Base-by-base conservation (phyloP, 2,888 invertebrate genomes). In the Phorcus lineatus region DNA sequence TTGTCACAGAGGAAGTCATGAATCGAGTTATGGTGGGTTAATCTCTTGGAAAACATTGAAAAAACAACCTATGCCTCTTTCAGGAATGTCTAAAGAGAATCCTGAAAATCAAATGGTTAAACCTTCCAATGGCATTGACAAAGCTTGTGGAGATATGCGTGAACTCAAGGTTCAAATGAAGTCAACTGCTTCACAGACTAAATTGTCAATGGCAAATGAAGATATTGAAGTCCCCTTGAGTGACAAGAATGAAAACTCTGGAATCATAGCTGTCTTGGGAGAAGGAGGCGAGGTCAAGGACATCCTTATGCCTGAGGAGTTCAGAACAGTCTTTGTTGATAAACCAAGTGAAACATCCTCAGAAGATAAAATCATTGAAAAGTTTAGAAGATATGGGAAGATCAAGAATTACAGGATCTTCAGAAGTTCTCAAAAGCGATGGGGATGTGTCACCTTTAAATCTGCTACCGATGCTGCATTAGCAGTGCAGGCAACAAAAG, bases 401-500 rank as follows among this genome's bases (percentile, higher is more conserved):
- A 81, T 89, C 13, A 79, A 80, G 75, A 75, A 83, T n/a, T 80
- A 70, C 67, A 80, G 80, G 9, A 81, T 80, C 13, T 83, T 81
- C 19, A 84, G 83, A 31, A 74, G 79, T 2, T 54, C 52, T 0
- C 77, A 52, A 52, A 74, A 80, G 47, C 77, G 83, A 1, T 90
- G 90, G 90, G 90, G 90, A 0, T 86, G 83, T 74, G 82, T 89
- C 7, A 86, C 86, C 6, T 90, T 87, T 77, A 24, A 28, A 19
- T 76, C 78, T 4, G 11, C 55, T 2, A 62, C 24, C 0, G 78
- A 81, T 19, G 87, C 87, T 36, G 22, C 24, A 1, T 28, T 24
- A 19, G 86, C 86, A 22, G 85, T 81, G 6, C 24, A 77, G n/a
- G 77, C n/a, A 4, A 85, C 84, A 7, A 81, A 77, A 31, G 62